Base-by-base conservation (phyloP, 1,140 invertebrate species). In the Neodiprion pinetum region DNA sequence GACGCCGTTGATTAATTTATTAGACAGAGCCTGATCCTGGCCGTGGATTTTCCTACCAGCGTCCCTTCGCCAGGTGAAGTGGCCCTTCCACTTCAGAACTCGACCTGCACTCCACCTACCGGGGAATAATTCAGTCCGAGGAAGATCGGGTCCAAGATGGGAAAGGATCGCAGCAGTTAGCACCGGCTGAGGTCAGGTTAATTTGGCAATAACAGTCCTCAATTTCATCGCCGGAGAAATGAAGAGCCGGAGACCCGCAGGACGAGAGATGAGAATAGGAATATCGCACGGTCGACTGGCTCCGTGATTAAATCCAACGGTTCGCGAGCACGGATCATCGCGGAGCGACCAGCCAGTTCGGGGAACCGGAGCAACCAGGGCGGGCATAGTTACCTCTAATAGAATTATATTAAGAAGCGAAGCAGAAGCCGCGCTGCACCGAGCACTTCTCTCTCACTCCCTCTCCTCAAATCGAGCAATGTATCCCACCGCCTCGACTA, bases 351-450 rank as follows among this genome's bases (percentile, higher is more conserved):
- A 70, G 68, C 12, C 11, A 40, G 83, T 81, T 78, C 83, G 77
- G 79, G 83, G 80, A 83, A 81, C 82, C 82, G 76, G 83, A 61
- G 53, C 53, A 61, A 9, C 53, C 8, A 80, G 80, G 80, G 81
- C 82, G 82, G 81, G 85, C 85, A 83, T 87, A 87, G 87, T 87
- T 87, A 88, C 84, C 83, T 85, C 84, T 88, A 88, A 88, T 88
- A 87, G 85, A 89, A 89, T 89, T 88, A 88, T 85, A 87, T 83
- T 82, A 86, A 88, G 85, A 88, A 83, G 81, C 81, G 80, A 81
- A 78, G 73, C 28, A 40, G 28, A 40, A 40, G 28, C 28, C 5
- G 28, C 28, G 28, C 28, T 40, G 28, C 28, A 40, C 28, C 28
- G 2, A 40, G 28, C 28, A 53, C 28, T 49, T 48, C 9, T 47